Evolutionary conservation across 2,113 vertebrate species (phyloP), one percentile per base, ranked within the genome.

Genomic region (Rhagologus leucostigma): DNA sequence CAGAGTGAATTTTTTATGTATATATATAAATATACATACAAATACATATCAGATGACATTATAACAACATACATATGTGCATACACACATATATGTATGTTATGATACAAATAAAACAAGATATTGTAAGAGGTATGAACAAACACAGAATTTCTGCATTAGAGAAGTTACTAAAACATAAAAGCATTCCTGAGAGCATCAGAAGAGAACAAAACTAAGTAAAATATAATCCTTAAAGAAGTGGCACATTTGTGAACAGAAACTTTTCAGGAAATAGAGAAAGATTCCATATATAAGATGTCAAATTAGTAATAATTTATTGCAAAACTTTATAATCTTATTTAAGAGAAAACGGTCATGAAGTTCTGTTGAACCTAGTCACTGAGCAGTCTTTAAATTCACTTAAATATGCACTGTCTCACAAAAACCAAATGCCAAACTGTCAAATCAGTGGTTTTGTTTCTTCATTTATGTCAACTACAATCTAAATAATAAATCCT

Each of bases 11-110:
- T 73, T 76, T 82, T 50, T 16, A 59, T 2, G 9, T 55, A 13
- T 17, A 18, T 17, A 17, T 8, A 37, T 24, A 18, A 56, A 33
- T 27, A 23, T 1, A 78, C 0, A 39, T 9, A 37, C 8, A 85
- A 47, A 71, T 63, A 64, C 9, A 6, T 24, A 57, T 26, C 55
- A 84, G 26, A 89, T 32, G 11, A 13, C 87, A 69, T 60, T 73
- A 17, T 26, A 93, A 56, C 18, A 86, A 47, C 16, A 64, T 29
- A n/a, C 12, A 19, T 17, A 30, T 3, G 0, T 39, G 19, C 52
- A 52, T 2, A 0, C 21, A 33, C 23, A 33, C 32, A 11, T 11
- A 15, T 12, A 41, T 2, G 0, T 10, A 37, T 35, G 16, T 30
- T 29, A 71, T 13, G 10, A 87, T 15, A 63, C 6, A 87, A 86